Percentiles rank a stretch among this genome's conserved stretches.
Conservation (phyloP, 2,888 invertebrate genomes). For the Rhopalosiphum nymphaeae region DNA sequence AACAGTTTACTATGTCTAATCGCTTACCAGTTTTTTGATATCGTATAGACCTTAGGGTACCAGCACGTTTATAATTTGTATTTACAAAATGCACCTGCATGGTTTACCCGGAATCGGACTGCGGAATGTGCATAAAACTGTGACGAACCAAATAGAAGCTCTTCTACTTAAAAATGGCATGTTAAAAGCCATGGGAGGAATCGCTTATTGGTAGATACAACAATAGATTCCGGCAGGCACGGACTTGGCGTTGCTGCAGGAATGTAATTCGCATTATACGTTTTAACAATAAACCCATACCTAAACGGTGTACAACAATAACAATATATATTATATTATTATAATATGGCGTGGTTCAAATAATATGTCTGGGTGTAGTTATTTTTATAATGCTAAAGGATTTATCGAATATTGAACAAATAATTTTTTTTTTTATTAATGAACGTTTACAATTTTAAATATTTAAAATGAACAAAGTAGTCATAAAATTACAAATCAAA, state of each 20-base stretch:
- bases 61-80: background rate
- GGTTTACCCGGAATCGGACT: background rate
- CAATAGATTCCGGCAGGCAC: background rate
- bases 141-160: slow-evolving; percentile 5
- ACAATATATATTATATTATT: background rate
- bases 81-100: background rate
- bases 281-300: background rate
- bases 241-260: background rate
- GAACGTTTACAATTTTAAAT: background rate
- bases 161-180: background rate
- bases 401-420: background rate
- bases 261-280: background rate
- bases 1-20: background rate
- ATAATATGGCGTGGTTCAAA: background rate
- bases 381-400: background rate
- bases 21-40: background rate
- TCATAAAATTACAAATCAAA: background rate
- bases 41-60: background rate
- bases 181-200: background rate
- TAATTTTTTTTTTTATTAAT: background rate
- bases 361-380: background rate
- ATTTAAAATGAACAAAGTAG: background rate
- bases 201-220: background rate
- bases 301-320: background rate
- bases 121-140: background rate